Base-by-base conservation (phyloP, 2,888 invertebrate genomes). In the Callyntrura sp. region DNA sequence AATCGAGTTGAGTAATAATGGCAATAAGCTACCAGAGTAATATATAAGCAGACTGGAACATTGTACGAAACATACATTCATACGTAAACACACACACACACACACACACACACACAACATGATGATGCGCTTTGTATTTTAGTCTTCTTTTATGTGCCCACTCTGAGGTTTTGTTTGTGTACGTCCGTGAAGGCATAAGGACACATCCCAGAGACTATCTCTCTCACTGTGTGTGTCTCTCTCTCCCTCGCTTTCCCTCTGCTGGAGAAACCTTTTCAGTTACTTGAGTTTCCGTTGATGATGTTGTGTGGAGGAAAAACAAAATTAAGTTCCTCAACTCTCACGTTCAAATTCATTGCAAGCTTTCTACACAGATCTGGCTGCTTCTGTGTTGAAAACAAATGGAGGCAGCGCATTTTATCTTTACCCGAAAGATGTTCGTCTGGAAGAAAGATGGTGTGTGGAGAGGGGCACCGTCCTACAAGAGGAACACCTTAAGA, bases 321-420 rank as follows among this genome's bases (percentile, higher is more conserved):
- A 55, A 55, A 55, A 55, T 55, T 55, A 55, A 55, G 55, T 55
- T 55, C n/a, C 55, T 55, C 55, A 55, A 55, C 55, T 55, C 55
- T 55, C 55, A n/a, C n/a, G 55, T 17, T 55, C 55, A 55, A 55
- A 55, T 55, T 55, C 55, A 55, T 55, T 17, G 35, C 35, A 17
- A 55, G 55, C 55, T 55, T 55, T 55, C 55, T n/a, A n/a, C 55
- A 5, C n/a, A n/a, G 14, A n/a, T 4, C 55, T 55, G 14, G 55
- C 4, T 17, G 55, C 17, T 55, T 51, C 14, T 14, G 14, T 51
- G 12, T 17, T n/a, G 55, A 5, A 55, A 55, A 55, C 4, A n/a
- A 51, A 35, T 35, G 35, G 35, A 35, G 6, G 35, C 2, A 35
- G 35, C 35, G 35, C 35, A 35, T 35, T 35, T 35, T 35, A 35